phyloP scores from a whole-genome alignment of 2,113 vertebrate species.

The Asarcornis scutulata region DNA sequence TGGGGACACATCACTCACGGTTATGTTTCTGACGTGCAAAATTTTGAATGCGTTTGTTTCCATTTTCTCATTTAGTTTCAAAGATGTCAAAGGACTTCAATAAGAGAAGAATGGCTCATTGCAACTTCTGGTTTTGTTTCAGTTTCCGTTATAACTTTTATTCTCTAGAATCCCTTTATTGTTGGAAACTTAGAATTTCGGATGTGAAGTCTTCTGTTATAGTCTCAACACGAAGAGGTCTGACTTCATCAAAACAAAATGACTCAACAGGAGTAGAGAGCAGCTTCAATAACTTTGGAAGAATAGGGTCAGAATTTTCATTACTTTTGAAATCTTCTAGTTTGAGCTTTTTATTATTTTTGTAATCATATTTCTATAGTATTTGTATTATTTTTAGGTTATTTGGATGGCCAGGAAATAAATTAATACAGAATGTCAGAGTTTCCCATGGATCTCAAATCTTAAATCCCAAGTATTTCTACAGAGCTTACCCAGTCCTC shows the following conservation, averaged over 20 bases:
- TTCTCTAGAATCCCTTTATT: background rate
- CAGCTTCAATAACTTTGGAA: background rate
- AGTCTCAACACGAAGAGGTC: background rate
- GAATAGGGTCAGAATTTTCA: background rate
- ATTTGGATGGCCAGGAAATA: background rate
- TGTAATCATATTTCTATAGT: background rate
- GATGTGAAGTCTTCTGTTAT: background rate
- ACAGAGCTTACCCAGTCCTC: background rate
- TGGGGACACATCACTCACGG: rapidly evolving
- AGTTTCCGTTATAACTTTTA: background rate
- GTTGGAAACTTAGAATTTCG: background rate
- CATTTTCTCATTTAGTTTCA: background rate
- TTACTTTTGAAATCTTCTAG: background rate
- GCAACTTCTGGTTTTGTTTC: background rate
- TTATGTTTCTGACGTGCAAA: background rate
- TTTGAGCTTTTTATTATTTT: background rate
- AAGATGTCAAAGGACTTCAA: background rate
- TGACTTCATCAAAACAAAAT: conserved; percentile 5
- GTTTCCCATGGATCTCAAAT: background rate
- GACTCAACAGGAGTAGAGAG: background rate
- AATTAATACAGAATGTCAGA: background rate
- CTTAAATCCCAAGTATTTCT: background rate
- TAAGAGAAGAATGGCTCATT: background rate
- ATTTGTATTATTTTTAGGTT: background rate
- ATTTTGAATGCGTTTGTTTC: background rate